Conservation (phyloP, 2,888 invertebrate genomes). For the Eupithecia subumbrata region DNA sequence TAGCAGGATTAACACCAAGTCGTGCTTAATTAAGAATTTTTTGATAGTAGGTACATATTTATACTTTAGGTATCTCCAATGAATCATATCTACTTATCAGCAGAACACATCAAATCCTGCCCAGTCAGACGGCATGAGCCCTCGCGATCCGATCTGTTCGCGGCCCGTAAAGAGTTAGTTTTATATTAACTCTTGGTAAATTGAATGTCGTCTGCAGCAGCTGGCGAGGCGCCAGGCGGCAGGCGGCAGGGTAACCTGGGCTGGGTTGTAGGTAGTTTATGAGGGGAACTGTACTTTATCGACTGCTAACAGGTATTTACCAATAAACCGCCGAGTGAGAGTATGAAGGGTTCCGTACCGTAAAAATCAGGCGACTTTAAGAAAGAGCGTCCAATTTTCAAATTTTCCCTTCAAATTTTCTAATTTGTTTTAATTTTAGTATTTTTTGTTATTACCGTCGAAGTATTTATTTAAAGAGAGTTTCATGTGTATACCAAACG, state of each 20-base stretch:
- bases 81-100: neutral
- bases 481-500: too few relatives aligned
- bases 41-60: neutral
- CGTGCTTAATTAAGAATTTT: too few relatives aligned
- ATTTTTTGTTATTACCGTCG: too few relatives aligned
- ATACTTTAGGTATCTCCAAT: neutral
- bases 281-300: neutral
- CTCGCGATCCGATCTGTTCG: neutral
- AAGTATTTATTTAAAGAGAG: too few relatives aligned
- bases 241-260: neutral
- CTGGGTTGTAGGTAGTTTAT: neutral
- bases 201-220: slow-evolving; percentile 18
- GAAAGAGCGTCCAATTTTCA: too few relatives aligned
- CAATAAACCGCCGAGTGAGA: too few relatives aligned
- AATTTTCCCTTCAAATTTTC: too few relatives aligned
- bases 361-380: too few relatives aligned
- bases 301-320: neutral
- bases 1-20: too few relatives aligned
- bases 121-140: neutral
- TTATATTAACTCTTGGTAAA: slow-evolving; percentile 16
- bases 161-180: slow-evolving; percentile 12
- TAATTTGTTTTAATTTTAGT: too few relatives aligned
- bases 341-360: too few relatives aligned
- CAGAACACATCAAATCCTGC: neutral
- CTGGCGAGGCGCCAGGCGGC: neutral